A percentile compares a stretch with the other conserved stretches of the same genome.
Evolutionary conservation across 2,797 vertebrate species (phyloP).

Genomic region (Clamator glandarius): DNA sequence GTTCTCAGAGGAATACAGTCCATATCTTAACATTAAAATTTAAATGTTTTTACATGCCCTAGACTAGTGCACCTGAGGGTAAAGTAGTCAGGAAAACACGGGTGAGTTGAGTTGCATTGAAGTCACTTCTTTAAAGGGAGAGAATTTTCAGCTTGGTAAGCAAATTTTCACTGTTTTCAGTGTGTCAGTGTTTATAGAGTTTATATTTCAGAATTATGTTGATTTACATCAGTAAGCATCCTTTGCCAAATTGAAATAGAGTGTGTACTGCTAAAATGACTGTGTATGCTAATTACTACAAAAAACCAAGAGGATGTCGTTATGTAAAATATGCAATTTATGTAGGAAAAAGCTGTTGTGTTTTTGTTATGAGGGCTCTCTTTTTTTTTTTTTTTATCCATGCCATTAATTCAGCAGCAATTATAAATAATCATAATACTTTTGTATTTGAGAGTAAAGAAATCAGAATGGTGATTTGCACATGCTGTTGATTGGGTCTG

Average conservation of each 20-base stretch:
- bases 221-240: neutral
- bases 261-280: neutral
- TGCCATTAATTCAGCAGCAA: neutral
- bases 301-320: neutral
- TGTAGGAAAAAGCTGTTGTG: neutral
- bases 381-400: neutral
- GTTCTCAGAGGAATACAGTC: constrained; percentile 12
- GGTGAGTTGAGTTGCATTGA: neutral
- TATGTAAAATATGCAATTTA: neutral
- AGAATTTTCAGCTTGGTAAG: neutral
- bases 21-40: constrained; percentile 32
- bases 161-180: neutral
- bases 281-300: neutral
- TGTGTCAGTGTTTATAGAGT: neutral
- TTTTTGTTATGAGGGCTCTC: neutral
- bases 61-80: neutral
- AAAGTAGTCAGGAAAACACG: neutral
- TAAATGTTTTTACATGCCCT: neutral
- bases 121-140: neutral
- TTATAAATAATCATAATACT: neutral
- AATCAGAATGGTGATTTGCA: neutral
- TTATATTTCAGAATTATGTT: neutral
- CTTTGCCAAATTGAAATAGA: neutral
- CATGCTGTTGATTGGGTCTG: neutral
- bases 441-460: neutral